Conservation (phyloP, 35 echinoderm and acorn worm genomes). For the Apostichopus japonicus region DNA sequence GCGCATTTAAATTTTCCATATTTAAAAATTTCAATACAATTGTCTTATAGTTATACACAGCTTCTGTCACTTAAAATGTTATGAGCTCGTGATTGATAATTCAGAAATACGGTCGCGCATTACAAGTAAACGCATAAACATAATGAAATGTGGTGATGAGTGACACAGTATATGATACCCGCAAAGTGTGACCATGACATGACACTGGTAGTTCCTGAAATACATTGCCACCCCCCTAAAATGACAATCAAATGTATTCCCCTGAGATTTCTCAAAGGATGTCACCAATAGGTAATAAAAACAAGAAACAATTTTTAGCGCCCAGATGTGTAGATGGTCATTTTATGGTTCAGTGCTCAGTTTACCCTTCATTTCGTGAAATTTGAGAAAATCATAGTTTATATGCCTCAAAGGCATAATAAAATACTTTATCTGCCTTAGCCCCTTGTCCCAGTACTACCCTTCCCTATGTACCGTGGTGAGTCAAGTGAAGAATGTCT, state of each 20-base stretch:
- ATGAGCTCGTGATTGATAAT: too few relatives aligned
- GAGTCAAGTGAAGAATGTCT: constrained; percentile 65
- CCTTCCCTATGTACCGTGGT: constrained; percentile 19
- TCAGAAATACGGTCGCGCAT: too few relatives aligned
- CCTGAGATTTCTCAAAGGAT: neutral
- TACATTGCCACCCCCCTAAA: neutral
- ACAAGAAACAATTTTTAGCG: neutral
- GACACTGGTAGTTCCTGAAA: neutral
- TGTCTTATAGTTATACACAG: too few relatives aligned
- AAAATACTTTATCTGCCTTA: constrained; percentile 31
- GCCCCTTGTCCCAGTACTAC: constrained; percentile 24
- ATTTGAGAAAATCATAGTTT: constrained; percentile 61
- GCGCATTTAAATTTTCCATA: too few relatives aligned
- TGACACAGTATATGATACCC: neutral
- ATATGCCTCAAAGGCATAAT: constrained; percentile 37
- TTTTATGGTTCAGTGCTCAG: constrained; percentile 41
- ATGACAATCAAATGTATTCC: neutral
- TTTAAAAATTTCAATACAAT: too few relatives aligned
- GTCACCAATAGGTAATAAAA: neutral
- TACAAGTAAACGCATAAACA: neutral
- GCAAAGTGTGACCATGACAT: neutral
- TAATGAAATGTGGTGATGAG: neutral
- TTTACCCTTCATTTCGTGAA: constrained; percentile 37
- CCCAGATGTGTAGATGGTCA: constrained; percentile 23
- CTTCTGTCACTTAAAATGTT: too few relatives aligned